A percentile compares a stretch with the other conserved stretches of the same genome.
Evolutionary conservation across 2,797 vertebrate genomes (phyloP).

Genomic region (Sebastiscus albofasciatus): DNA sequence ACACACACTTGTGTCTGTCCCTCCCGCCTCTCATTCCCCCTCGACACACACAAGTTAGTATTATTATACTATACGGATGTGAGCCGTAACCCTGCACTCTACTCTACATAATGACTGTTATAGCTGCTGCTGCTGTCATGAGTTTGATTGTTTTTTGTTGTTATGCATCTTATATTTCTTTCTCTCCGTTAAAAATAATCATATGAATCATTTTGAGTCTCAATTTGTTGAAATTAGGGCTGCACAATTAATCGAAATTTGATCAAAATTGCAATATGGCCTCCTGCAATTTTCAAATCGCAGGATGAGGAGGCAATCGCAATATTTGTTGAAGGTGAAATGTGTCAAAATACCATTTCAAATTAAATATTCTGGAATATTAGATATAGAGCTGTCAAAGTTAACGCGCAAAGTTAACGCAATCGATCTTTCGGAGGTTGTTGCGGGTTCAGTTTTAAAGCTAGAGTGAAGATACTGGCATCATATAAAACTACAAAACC

Average conservation of each 20-base stretch:
- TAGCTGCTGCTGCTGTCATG: neutral
- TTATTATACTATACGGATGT: neutral
- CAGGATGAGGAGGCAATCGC: no score
- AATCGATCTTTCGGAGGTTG: no score
- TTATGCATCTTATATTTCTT: neutral
- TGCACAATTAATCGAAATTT: no score
- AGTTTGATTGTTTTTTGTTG: neutral
- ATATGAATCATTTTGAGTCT: rapidly evolving
- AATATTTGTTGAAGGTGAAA: no score
- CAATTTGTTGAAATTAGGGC: neutral
- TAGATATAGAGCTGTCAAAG: no score
- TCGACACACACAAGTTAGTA: conserved; percentile 20
- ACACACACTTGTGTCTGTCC: neutral
- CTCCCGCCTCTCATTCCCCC: neutral
- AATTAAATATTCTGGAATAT: rapidly evolving
- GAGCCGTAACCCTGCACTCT: neutral
- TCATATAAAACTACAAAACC: no score
- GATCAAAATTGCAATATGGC: no score
- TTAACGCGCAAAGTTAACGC: rapidly evolving
- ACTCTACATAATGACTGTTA: neutral
- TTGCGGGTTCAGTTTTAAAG: no score
- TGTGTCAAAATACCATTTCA: no score
- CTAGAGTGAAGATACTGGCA: no score
- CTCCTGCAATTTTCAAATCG: rapidly evolving
- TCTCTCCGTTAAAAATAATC: neutral